Evolutionary conservation across 2,888 invertebrate species (phyloP).

Genomic region (Dioctria linearis): DNA sequence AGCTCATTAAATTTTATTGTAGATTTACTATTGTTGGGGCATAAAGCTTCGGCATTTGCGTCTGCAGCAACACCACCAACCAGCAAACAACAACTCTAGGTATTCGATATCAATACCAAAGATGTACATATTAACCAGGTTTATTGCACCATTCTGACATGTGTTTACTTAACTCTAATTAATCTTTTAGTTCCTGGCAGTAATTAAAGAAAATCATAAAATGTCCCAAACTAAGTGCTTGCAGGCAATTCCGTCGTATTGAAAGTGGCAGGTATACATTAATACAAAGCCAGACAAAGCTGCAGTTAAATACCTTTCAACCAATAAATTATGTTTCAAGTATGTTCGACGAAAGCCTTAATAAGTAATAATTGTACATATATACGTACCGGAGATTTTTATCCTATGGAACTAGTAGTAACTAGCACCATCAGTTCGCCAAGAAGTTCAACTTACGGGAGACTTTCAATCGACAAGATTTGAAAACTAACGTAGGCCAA

Average conservation of each 20-base stretch:
- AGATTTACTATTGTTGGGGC: background rate
- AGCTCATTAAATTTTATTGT: slow-evolving; percentile 3
- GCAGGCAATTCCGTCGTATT: slow-evolving; percentile 32
- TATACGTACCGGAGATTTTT: slow-evolving; percentile 49
- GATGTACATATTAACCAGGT: background rate
- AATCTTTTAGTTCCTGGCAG: slow-evolving; percentile 44
- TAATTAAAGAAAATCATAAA: slow-evolving; percentile 51
- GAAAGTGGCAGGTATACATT: slow-evolving; percentile 47
- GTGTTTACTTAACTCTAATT: slow-evolving; percentile 46
- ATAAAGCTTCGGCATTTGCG: background rate
- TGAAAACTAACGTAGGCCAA: slow-evolving; percentile 40
- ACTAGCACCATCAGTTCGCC: slow-evolving; percentile 28
- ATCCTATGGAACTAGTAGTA: slow-evolving; percentile 43
- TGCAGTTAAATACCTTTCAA: slow-evolving; percentile 44
- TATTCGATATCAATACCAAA: background rate
- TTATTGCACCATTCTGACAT: slow-evolving; percentile 28
- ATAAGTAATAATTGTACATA: slow-evolving; percentile 47
- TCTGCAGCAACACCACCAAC: background rate
- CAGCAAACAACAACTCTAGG: background rate
- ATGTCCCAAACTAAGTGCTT: slow-evolving; percentile 47
- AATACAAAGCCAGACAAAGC: slow-evolving; percentile 45
- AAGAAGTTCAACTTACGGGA: slow-evolving; percentile 22
- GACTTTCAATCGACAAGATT: slow-evolving; percentile 26
- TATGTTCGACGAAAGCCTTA: slow-evolving; percentile 51
- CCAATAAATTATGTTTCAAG: slow-evolving; percentile 49